These are phyloP conservation scores for Zhengitettix transpicula DNA, from an alignment of 2,888 invertebrate genomes.

Conservation along the genomic window DNA sequence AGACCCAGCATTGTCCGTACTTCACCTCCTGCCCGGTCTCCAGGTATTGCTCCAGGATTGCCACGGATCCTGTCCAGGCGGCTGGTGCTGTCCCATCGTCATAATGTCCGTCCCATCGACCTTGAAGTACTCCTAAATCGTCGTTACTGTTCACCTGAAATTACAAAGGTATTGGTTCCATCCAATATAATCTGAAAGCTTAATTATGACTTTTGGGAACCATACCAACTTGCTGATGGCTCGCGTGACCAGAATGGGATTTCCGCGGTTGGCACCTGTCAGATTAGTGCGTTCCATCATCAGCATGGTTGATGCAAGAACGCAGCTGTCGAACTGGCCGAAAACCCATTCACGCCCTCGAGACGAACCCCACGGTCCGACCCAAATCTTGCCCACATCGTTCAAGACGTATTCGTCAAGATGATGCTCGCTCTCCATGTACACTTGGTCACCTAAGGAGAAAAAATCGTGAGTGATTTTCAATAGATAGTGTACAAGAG, in stretches of 20 bases:
- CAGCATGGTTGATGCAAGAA: conserved; percentile 51
- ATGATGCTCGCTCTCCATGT: conserved; percentile 48
- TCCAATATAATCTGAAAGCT: neutral
- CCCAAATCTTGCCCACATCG: conserved; percentile 76
- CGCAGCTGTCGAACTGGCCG: conserved; percentile 60
- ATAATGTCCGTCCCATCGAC: conserved; percentile 59
- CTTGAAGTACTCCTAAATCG: conserved; percentile 41
- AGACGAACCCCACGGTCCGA: conserved; percentile 55
- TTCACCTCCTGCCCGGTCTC: conserved; percentile 46
- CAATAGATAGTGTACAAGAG: neutral
- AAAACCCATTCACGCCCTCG: conserved; percentile 70
- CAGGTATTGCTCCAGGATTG: conserved; percentile 54
- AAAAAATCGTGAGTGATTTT: neutral
- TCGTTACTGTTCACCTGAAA: conserved; percentile 51
- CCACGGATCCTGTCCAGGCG: conserved; percentile 65
- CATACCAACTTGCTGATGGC: conserved; percentile 52
- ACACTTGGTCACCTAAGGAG: conserved; percentile 52
- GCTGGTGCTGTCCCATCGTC: conserved; percentile 57
- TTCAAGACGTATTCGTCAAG: conserved; percentile 63
- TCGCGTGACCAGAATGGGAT: conserved; percentile 51
- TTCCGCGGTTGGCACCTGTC: conserved; percentile 42
- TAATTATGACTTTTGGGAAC: neutral
- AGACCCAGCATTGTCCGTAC: conserved; percentile 82
- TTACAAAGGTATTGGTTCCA: neutral
- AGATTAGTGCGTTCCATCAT: conserved; percentile 50